Percentiles rank a stretch among this genome's conserved stretches.
Evolutionary conservation across 1,140 invertebrate genomes (phyloP).

Genomic region (Cydia pomonella): DNA sequence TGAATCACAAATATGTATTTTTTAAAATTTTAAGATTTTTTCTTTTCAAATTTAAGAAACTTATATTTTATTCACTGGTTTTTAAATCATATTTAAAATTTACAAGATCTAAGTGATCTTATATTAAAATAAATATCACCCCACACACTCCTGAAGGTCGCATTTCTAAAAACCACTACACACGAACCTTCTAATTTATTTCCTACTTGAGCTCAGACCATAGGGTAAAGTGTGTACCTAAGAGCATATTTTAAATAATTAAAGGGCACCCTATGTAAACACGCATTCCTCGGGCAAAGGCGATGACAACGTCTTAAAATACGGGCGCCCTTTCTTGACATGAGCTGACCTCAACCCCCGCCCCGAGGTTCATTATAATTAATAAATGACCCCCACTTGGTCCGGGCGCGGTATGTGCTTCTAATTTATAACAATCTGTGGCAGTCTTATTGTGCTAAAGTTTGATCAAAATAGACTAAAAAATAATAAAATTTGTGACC

Average conservation of each 20-base stretch:
- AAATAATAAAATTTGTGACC: too few species aligned
- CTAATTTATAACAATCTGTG: conserved; percentile 22
- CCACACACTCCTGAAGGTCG: too few species aligned
- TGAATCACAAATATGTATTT: too few species aligned
- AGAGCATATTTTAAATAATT: conserved; percentile 62
- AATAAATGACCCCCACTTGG: conserved; percentile 70
- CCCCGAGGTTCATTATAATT: conserved; percentile 65
- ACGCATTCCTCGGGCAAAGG: conserved; percentile 68
- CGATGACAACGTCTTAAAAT: conserved; percentile 77
- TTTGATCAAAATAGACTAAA: too few species aligned
- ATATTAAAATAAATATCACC: too few species aligned
- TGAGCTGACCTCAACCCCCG: conserved; percentile 58
- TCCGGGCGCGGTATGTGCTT: conserved; percentile 13
- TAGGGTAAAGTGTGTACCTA: conserved; percentile 6
- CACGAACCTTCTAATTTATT: conserved; percentile 42
- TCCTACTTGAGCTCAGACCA: background rate
- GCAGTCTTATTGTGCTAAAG: background rate
- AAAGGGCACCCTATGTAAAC: conserved; percentile 51
- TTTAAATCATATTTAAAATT: too few species aligned
- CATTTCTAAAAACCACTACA: background rate
- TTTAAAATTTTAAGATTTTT: too few species aligned
- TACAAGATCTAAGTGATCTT: too few species aligned
- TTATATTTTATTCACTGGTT: too few species aligned
- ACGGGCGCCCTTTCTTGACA: conserved; percentile 72
- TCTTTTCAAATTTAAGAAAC: too few species aligned